Base-by-base conservation (phyloP, 2,113 vertebrate species). In the Tautogolabrus adspersus region DNA sequence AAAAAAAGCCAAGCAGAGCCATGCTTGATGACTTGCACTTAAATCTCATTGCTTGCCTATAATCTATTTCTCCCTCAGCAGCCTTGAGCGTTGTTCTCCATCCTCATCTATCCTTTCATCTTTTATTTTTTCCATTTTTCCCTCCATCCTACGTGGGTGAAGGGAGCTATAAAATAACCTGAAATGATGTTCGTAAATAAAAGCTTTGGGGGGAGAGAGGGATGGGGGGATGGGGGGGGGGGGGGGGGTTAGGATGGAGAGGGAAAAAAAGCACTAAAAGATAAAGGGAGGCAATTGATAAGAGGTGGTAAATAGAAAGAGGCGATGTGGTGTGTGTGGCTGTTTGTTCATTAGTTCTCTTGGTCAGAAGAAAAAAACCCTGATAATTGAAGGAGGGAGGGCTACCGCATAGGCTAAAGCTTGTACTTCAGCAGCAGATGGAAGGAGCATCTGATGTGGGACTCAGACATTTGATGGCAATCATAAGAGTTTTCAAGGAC, bases 261-360 rank as follows among this genome's bases (percentile, higher is more conserved):
- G 80, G 75, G 68, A 79, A 84, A 87, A 55, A 52, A 52, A 52
- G 49, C 81, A 69, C 75, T 81, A 72, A 83, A 74, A 73, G 77
- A 87, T 86, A 79, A 84, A 77, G 82, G 68, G 66, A 86, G 77
- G 58, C 54, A 60, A 84, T 78, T 85, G 85, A 85, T 85, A 86
- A 82, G 58, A 77, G 75, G 74, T 57, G 74, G 86, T 82, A 77
- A 84, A 88, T 75, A 63, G 84, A 84, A 64, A 19, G 61, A 74
- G 71, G 30, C 81, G 77, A 66, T 22, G 67, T 42, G 37, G 12
- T 62, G 54, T 62, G 73, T 65, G 55, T 19, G 71, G 6, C 42
- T 72, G 74, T 82, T 46, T 79, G 75, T 67, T 80, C 71, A 85
- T 86, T 85, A 78, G 72, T 37, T 78, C 42, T 68, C 74, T 52